A percentile compares a stretch with the other conserved stretches of the same genome.
Evolutionary conservation across 2,797 vertebrate genomes (phyloP).

Genomic region (Melanotaenia parkinsoni): DNA sequence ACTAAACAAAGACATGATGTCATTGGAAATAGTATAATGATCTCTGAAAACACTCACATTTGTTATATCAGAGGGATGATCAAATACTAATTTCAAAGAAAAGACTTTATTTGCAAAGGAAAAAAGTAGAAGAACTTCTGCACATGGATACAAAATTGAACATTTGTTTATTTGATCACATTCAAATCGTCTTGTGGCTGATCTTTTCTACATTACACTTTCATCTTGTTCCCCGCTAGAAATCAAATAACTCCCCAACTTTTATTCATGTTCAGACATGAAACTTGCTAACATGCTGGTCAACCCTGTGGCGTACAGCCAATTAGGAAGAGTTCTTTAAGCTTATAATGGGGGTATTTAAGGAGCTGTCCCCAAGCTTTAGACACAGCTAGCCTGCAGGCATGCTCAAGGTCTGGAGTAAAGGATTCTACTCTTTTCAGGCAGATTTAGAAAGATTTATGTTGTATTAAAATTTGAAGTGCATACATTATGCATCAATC

Average conservation of each 20-base stretch:
- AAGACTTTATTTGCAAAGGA: background rate
- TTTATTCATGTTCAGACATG: conserved; percentile 47
- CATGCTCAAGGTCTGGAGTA: conserved; percentile 37
- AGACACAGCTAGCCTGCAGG: conserved; percentile 19
- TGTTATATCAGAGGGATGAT: conserved; percentile 2
- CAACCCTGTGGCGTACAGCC: conserved; percentile 19
- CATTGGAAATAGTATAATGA: conserved; percentile 19
- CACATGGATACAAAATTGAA: conserved; percentile 45
- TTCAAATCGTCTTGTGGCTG: conserved; percentile 19
- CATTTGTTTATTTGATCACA: conserved; percentile 46
- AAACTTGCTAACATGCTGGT: conserved; percentile 27
- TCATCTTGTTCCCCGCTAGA: conserved; percentile 51
- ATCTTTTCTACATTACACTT: conserved; percentile 41
- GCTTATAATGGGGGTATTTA: conserved; percentile 31
- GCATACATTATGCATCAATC: conserved; percentile 26
- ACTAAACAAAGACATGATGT: conserved; percentile 25
- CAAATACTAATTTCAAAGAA: background rate
- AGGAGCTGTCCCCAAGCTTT: conserved; percentile 4
- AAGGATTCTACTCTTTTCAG: conserved; percentile 11
- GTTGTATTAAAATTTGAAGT: background rate
- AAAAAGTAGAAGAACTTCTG: conserved; percentile 6
- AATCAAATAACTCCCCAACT: conserved; percentile 24
- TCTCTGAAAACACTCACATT: conserved; percentile 4
- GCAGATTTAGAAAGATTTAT: conserved; percentile 6
- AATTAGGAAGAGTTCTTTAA: conserved; percentile 46